These are phyloP conservation scores for Oryzias celebensis DNA, from an alignment of 2,113 vertebrate genomes.

Conservation along the genomic window DNA sequence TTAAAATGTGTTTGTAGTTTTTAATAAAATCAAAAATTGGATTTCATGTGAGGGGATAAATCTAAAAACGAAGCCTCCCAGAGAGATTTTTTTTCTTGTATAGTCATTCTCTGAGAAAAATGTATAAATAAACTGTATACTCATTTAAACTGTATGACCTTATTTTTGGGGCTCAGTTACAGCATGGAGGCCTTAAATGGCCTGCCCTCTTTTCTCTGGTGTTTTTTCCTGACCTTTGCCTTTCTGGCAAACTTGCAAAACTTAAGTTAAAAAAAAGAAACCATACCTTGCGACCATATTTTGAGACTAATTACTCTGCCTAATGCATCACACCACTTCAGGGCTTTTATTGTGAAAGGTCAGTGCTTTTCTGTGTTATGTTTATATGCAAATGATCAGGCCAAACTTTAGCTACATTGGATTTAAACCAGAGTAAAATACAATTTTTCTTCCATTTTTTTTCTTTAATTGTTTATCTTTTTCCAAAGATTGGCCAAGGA, in stretches of 20 bases:
- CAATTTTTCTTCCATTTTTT: too few relatives aligned
- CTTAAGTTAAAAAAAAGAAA: slow-evolving; percentile 9
- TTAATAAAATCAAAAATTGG: too few relatives aligned
- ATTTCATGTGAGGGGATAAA: too few relatives aligned
- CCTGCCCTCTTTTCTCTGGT: slow-evolving; percentile 39
- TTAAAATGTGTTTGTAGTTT: too few relatives aligned
- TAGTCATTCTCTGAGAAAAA: too few relatives aligned
- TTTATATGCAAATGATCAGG: slow-evolving; percentile 7
- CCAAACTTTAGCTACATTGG: not conserved
- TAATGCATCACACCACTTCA: not conserved
- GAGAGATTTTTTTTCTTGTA: too few relatives aligned
- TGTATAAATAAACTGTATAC: too few relatives aligned
- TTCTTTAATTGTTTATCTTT: too few relatives aligned
- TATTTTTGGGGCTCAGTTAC: too few relatives aligned
- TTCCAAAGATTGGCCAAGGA: too few relatives aligned
- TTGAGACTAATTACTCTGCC: not conserved
- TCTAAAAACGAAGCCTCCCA: too few relatives aligned
- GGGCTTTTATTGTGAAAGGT: slow-evolving; percentile 29
- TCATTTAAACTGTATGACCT: too few relatives aligned
- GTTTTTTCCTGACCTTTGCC: slow-evolving; percentile 50
- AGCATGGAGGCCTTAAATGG: slow-evolving; percentile 47
- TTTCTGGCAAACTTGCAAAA: slow-evolving; percentile 22
- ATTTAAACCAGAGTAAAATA: not conserved
- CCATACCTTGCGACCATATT: not conserved
- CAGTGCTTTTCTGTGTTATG: slow-evolving; percentile 8